A percentile compares a stretch with the other conserved stretches of the same genome.
phyloP scores from a whole-genome alignment of 2,888 invertebrate species.

The Mesorhabditis sp. region DNA sequence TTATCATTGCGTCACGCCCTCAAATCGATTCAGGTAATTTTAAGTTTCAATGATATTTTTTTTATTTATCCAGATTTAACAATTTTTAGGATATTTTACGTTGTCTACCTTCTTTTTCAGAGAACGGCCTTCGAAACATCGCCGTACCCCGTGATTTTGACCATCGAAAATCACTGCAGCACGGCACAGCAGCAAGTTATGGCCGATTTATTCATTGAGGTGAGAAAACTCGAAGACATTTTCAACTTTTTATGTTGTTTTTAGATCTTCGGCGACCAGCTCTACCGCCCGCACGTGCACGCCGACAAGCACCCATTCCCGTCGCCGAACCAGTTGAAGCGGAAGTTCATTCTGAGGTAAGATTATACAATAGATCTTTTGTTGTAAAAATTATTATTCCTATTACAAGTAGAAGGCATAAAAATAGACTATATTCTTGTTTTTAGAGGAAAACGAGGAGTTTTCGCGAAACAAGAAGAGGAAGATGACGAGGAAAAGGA shows the following conservation, averaged over 20 bases:
- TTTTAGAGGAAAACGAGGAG: slow-evolving; percentile 32
- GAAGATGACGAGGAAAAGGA: slow-evolving; percentile 36
- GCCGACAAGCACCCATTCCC: slow-evolving; percentile 57
- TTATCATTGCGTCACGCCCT: slow-evolving; percentile 59
- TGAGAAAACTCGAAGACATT: slow-evolving; percentile 8
- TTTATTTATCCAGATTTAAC: background rate
- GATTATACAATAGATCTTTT: background rate
- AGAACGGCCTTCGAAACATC: slow-evolving; percentile 62
- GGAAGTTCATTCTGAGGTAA: slow-evolving; percentile 50
- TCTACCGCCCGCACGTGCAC: slow-evolving; percentile 60
- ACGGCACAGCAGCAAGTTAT: slow-evolving; percentile 59
- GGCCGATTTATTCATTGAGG: slow-evolving; percentile 60
- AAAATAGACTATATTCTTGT: too few species aligned
- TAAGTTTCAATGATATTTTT: background rate
- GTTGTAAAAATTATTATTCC: slow-evolving; percentile 27
- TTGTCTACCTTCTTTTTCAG: slow-evolving; percentile 15
- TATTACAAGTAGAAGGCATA: slow-evolving; percentile 7
- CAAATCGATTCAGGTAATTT: slow-evolving; percentile 60
- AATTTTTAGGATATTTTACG: background rate
- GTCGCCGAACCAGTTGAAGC: slow-evolving; percentile 51
- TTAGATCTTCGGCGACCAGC: slow-evolving; percentile 60
- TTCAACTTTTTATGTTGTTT: slow-evolving; percentile 9
- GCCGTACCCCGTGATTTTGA: slow-evolving; percentile 61
- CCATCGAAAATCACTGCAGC: slow-evolving; percentile 64
- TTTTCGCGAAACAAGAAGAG: slow-evolving; percentile 30